Percentiles rank a stretch among this genome's conserved stretches.
Conservation (phyloP, 2,888 invertebrate species). For the Caenorhabditis wallacei region DNA sequence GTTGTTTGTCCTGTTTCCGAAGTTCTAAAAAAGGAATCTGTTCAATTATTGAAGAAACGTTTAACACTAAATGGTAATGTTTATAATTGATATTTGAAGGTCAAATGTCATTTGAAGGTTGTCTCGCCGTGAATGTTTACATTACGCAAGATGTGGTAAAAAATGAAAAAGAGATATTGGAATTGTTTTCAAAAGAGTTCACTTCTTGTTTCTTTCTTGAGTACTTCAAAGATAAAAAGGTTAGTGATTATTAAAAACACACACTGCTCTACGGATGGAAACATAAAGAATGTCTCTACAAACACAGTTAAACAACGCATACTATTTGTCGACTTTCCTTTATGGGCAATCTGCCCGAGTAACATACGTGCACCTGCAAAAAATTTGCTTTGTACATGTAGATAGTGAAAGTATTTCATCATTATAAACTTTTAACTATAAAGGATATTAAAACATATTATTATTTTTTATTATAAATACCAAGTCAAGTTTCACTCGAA, state of each 20-base stretch:
- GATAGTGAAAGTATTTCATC: neutral
- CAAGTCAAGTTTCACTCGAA: too few species aligned
- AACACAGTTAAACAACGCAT: constrained; percentile 6
- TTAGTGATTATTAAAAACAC: constrained; percentile 1
- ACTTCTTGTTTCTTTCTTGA: constrained; percentile 63
- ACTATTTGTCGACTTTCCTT: constrained; percentile 37
- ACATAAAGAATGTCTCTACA: neutral
- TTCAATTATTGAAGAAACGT: constrained; percentile 47
- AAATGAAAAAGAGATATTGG: constrained; percentile 37
- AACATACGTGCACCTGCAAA: constrained; percentile 28
- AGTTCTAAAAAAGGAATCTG: constrained; percentile 15
- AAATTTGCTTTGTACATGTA: neutral
- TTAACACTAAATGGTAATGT: constrained; percentile 23
- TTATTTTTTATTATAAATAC: too few species aligned
- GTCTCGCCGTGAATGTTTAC: constrained; percentile 50
- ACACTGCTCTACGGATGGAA: constrained; percentile 1
- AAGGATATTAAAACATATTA: too few species aligned
- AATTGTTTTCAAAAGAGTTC: constrained; percentile 54
- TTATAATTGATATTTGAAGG: neutral
- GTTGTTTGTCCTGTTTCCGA: constrained; percentile 55
- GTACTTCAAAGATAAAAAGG: constrained; percentile 56
- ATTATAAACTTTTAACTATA: too few species aligned
- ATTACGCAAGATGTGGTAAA: constrained; percentile 10
- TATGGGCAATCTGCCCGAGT: constrained; percentile 30
- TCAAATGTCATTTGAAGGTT: constrained; percentile 20